Evolutionary conservation across 1,140 invertebrate genomes (phyloP).

Genomic region (Antheraea mylitta): DNA sequence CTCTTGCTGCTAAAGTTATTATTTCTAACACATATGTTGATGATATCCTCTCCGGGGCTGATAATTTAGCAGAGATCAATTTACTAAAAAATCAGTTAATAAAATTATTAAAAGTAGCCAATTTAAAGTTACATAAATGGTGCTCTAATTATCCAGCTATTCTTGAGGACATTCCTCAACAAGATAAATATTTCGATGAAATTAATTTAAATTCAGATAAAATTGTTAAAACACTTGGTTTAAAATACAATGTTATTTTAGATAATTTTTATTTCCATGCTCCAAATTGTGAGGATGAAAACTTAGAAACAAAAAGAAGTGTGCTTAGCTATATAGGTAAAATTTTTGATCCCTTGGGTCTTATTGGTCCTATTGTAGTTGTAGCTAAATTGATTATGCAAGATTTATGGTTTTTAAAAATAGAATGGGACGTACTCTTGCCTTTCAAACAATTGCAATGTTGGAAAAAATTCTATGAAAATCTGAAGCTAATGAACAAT

Average conservation of each 20-base stretch:
- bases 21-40: slow-evolving; percentile 21
- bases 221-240: slow-evolving; percentile 17
- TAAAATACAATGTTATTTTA: slow-evolving; percentile 11
- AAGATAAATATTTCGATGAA: slow-evolving; percentile 11
- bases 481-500: not conserved
- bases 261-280: slow-evolving; percentile 10
- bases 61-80: slow-evolving; percentile 17
- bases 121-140: slow-evolving; percentile 14
- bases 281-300: not conserved
- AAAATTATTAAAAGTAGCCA: not conserved
- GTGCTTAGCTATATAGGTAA: slow-evolving; percentile 23
- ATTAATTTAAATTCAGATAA: slow-evolving; percentile 14
- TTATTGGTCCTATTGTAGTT: slow-evolving; percentile 20
- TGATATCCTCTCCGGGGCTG: slow-evolving; percentile 18
- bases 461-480: not conserved
- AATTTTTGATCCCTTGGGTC: slow-evolving; percentile 25
- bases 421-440: slow-evolving; percentile 3
- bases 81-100: not conserved
- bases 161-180: slow-evolving; percentile 9
- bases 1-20: slow-evolving; percentile 21
- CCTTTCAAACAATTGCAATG: not conserved
- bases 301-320: slow-evolving; percentile 22
- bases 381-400: slow-evolving; percentile 21
- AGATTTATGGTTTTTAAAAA: slow-evolving; percentile 14
- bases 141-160: slow-evolving; percentile 8